These are phyloP conservation scores for Brachyopa scutellaris DNA, from an alignment of 2,888 invertebrate genomes.

Conservation along the genomic window DNA sequence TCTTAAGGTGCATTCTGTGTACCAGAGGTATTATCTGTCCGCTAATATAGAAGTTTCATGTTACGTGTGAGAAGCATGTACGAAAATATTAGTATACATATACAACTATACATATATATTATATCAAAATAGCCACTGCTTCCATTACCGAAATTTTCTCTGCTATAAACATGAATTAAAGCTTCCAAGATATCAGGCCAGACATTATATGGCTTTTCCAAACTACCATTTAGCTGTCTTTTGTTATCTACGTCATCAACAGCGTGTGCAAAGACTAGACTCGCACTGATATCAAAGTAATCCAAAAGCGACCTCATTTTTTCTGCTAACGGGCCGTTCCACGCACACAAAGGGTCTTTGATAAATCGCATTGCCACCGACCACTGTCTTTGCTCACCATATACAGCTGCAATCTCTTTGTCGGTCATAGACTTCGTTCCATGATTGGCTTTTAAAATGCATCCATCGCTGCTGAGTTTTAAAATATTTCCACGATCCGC, in stretches of 20 bases:
- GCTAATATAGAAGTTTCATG: too few species aligned
- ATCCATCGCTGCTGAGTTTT: conserved; percentile 85
- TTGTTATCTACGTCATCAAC: conserved; percentile 85
- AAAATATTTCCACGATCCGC: conserved; percentile 86
- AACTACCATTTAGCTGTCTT: conserved; percentile 73
- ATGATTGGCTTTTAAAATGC: conserved; percentile 86
- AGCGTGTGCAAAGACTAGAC: conserved; percentile 86
- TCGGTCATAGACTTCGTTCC: conserved; percentile 84
- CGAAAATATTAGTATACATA: too few species aligned
- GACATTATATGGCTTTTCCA: conserved; percentile 82
- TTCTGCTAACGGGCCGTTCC: conserved; percentile 85
- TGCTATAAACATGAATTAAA: conserved; percentile 84
- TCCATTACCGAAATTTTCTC: conserved; percentile 83
- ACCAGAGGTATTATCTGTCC: too few species aligned
- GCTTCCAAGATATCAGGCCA: conserved; percentile 87
- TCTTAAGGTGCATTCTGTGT: too few species aligned
- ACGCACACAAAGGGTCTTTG: conserved; percentile 84
- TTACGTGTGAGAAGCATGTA: too few species aligned
- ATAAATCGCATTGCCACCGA: conserved; percentile 83
- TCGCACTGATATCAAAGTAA: conserved; percentile 88
- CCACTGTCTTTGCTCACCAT: conserved; percentile 85
- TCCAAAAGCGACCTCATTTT: conserved; percentile 86
- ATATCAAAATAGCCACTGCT: conserved; percentile 85
- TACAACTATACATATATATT: too few species aligned
- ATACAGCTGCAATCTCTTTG: conserved; percentile 83